These are phyloP conservation scores for Montipora foliosa DNA, from an alignment of 64 coral and sea anemone genomes.

Conservation along the genomic window DNA sequence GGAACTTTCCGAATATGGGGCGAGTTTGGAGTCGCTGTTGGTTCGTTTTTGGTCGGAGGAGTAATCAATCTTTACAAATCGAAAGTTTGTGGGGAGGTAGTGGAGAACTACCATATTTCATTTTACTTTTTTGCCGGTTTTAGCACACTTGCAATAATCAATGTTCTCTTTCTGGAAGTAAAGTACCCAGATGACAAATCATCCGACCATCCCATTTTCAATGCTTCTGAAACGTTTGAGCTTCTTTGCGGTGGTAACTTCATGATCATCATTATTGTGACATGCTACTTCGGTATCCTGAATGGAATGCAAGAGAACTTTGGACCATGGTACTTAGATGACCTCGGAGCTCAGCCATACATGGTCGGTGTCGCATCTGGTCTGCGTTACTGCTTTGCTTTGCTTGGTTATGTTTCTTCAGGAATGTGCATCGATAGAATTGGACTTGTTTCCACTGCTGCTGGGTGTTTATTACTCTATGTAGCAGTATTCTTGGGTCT, in stretches of 20 bases:
- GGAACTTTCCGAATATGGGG: conserved; percentile 68
- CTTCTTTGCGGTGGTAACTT: conserved; percentile 22
- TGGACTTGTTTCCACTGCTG: too few species aligned
- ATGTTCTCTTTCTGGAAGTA: conserved; percentile 32
- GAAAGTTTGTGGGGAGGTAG: conserved; percentile 56
- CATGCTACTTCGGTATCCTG: conserved; percentile 41
- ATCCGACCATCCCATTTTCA: background rate
- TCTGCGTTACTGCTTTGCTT: conserved; percentile 39
- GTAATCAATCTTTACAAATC: conserved; percentile 50
- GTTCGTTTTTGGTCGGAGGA: conserved; percentile 59
- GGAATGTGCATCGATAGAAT: conserved; percentile 1
- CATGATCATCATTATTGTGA: conserved; percentile 20
- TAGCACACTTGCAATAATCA: conserved; percentile 39
- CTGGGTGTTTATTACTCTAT: too few species aligned
- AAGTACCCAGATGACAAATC: background rate
- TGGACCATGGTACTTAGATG: conserved; percentile 65
- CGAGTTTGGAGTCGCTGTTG: conserved; percentile 45
- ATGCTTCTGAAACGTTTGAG: background rate
- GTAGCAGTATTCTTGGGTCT: too few species aligned
- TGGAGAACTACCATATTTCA: conserved; percentile 60
- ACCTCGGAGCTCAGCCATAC: conserved; percentile 52
- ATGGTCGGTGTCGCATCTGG: conserved; percentile 53
- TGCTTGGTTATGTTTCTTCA: conserved; percentile 26
- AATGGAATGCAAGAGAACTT: conserved; percentile 56
- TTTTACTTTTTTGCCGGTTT: conserved; percentile 83